Evolutionary conservation across 1,140 invertebrate genomes (phyloP), one percentile per base, ranked within the genome.

Genomic region (Drosophila pandora): DNA sequence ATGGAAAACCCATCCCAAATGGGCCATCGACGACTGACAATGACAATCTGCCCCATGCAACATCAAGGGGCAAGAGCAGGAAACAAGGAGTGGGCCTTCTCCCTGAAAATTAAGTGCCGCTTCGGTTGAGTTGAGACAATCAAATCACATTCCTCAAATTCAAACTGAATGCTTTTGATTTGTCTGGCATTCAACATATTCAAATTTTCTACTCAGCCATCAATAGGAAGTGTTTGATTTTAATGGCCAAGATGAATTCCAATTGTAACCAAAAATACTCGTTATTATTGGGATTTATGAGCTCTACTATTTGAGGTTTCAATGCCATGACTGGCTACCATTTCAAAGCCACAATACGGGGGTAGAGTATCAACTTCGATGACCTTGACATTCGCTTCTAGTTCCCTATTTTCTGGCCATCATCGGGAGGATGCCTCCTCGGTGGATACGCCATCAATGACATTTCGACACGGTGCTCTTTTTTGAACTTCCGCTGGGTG

Each of bases 381-480:
- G 65, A 60, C 68, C 55, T 60, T 60, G 67, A 30, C 67, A 71
- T 71, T 59, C 71, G 65, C 37, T 60, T 22, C n/a, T 54, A 45
- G 21, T 32, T 55, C 58, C 34, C 52, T 43, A 56, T 63, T 39
- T 28, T 13, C 34, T 5, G 62, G 30, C 32, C 28, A 22, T 52
- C 56, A 37, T 17, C 57, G 49, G 54, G 13, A 17, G 34, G 34
- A 30, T 43, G 32, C 9, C 25, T 8, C 59, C 8, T 13, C 9
- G 34, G 7, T 7, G 34, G 22, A 12, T 10, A 5, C 37, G 3
- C 73, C 79, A 72, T 80, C 73, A 81, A 76, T 81, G 79, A 49
- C 79, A 72, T 49, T 45, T 34, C 43, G 57, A 48, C 45, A 34
- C 37, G 52, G 10, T 10, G 10, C 34, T 37, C 34, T 32, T 30